Conservation (phyloP, 2,113 vertebrate species). For the Leuciscus idus region DNA sequence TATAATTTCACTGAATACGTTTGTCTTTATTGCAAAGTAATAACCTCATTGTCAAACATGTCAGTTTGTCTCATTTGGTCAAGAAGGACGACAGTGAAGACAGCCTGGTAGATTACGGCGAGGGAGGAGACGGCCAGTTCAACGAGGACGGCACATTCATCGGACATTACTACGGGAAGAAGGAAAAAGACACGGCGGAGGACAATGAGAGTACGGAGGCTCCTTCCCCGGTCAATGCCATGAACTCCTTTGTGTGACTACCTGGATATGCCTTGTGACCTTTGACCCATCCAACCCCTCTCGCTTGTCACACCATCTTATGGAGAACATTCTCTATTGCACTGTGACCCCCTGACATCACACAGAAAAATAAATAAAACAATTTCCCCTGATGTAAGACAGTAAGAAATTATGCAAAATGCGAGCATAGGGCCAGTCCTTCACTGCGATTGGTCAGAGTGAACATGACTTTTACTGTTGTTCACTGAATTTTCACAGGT, state of each 20-base stretch:
- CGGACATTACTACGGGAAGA: constrained; percentile 97
- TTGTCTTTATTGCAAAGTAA: constrained; percentile 30
- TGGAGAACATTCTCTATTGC: constrained; percentile 54
- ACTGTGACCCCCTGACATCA: constrained; percentile 65
- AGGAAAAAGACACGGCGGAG: constrained; percentile 95
- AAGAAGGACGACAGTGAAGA: constrained; percentile 96
- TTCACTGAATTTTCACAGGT: background rate
- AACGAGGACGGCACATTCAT: constrained; percentile 98
- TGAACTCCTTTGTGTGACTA: constrained; percentile 86
- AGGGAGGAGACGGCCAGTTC: constrained; percentile 97
- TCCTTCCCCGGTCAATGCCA: constrained; percentile 96
- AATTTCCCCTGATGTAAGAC: constrained; percentile 5
- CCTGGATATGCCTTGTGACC: background rate
- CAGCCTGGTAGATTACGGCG: constrained; percentile 97
- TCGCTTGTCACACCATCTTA: constrained; percentile 29
- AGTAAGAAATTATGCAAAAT: background rate
- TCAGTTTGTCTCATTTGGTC: constrained; percentile 82
- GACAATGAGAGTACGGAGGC: constrained; percentile 98
- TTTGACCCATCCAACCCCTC: background rate
- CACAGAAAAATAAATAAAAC: background rate
- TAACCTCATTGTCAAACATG: constrained; percentile 19
- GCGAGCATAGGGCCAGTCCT: background rate
- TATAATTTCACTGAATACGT: constrained; percentile 2
- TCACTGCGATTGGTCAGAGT: background rate
- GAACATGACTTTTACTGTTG: background rate